Percentiles rank a stretch among this genome's conserved stretches.
Evolutionary conservation across 2,888 invertebrate genomes (phyloP).

Genomic region (Protophormia terraenovae): DNA sequence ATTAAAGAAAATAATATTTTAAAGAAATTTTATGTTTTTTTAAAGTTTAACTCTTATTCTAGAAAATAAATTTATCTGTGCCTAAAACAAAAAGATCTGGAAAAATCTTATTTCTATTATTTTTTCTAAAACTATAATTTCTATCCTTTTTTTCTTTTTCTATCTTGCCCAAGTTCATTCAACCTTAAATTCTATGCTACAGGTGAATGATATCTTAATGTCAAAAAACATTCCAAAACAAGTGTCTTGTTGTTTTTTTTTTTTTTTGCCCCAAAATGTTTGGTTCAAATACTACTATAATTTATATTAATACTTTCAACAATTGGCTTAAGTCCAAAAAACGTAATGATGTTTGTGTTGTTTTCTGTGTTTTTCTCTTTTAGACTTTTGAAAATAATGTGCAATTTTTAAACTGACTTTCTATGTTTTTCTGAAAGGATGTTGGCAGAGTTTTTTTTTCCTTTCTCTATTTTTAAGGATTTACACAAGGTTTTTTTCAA

Average conservation of each 20-base stretch:
- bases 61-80: too few relatives aligned
- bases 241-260: not conserved
- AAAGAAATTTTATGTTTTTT: too few relatives aligned
- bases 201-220: not conserved
- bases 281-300: conserved; percentile 26
- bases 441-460: not conserved
- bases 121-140: too few relatives aligned
- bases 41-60: too few relatives aligned
- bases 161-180: too few relatives aligned
- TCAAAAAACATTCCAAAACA: not conserved
- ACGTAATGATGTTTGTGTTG: conserved; percentile 8
- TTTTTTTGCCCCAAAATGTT: conserved; percentile 3
- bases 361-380: not conserved
- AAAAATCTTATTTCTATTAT: too few relatives aligned
- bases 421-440: conserved; percentile 17
- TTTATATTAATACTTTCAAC: conserved; percentile 40
- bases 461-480: conserved; percentile 23
- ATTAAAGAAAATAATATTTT: too few relatives aligned
- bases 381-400: not conserved
- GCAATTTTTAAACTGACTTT: conserved; percentile 43
- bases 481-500: conserved; percentile 3
- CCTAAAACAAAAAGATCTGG: too few relatives aligned
- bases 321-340: conserved; percentile 52
- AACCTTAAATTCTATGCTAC: not conserved
- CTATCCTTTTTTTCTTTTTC: too few relatives aligned